Evolutionary conservation across 2,113 vertebrate species (phyloP).

Genomic region (Eudyptes chrysolophus): DNA sequence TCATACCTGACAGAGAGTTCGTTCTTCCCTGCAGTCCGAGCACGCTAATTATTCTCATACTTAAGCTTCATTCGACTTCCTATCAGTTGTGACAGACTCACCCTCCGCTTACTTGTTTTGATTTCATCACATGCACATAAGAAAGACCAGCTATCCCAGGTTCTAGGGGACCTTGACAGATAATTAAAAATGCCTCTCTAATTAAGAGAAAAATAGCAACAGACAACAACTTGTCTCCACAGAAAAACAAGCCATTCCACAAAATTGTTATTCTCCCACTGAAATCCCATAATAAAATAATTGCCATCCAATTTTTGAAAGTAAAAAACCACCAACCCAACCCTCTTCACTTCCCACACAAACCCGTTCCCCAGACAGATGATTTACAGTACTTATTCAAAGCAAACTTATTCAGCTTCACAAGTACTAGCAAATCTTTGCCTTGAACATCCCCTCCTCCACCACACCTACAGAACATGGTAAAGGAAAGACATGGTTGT

Average conservation of each 20-base stretch:
- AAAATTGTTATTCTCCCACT: not conserved
- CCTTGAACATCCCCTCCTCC: not conserved
- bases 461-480: not conserved
- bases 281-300: slow-evolving; percentile 13
- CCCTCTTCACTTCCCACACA: not conserved
- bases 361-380: not conserved
- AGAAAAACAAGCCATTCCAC: slow-evolving; percentile 9
- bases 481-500: not conserved
- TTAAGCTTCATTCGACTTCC: not conserved
- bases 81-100: not conserved
- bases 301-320: not conserved
- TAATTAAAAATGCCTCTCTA: slow-evolving; percentile 46
- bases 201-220: slow-evolving; percentile 37
- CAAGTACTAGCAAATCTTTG: not conserved
- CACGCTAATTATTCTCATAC: slow-evolving; percentile 19
- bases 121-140: not conserved
- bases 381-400: not conserved
- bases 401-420: not conserved
- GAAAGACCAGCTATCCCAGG: not conserved
- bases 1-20: not conserved
- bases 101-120: not conserved
- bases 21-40: not conserved
- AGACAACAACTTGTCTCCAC: not conserved
- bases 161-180: slow-evolving; percentile 37
- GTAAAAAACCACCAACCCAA: not conserved